Conservation (phyloP, 2,797 vertebrate species). For the Menidia menidia region DNA sequence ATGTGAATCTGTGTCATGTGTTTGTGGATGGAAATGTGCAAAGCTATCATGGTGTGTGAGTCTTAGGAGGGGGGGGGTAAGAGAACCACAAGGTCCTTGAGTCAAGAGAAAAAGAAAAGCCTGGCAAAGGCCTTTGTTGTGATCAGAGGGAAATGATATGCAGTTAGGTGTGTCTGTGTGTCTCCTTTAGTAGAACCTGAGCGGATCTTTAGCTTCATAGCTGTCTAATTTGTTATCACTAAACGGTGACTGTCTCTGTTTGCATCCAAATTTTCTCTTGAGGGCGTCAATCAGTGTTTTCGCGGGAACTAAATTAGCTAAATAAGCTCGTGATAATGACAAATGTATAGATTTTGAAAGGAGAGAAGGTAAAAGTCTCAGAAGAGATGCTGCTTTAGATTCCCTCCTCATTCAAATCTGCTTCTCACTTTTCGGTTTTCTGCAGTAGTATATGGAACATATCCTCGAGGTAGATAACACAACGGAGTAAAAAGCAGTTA, state of each 20-base stretch:
- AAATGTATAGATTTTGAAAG: background rate
- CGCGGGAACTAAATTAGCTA: background rate
- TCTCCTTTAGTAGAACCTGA: slow-evolving; percentile 18
- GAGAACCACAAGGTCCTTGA: slow-evolving; percentile 41
- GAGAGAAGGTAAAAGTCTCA: background rate
- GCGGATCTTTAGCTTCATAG: background rate
- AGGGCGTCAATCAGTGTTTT: background rate
- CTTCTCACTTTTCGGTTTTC: no score
- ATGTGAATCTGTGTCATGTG: slow-evolving; percentile 51
- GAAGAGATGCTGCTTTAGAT: background rate
- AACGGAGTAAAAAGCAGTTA: no score
- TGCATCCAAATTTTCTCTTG: no score
- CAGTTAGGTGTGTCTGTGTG: slow-evolving; percentile 19
- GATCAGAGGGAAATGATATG: slow-evolving; percentile 3
- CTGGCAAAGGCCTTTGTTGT: slow-evolving; percentile 20
- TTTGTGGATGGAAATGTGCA: slow-evolving; percentile 43
- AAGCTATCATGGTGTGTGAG: slow-evolving; percentile 36
- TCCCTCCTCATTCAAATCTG: background rate
- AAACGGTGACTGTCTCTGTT: background rate
- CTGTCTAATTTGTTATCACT: slow-evolving; percentile 15
- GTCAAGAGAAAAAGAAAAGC: slow-evolving; percentile 47
- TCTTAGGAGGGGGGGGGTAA: slow-evolving; percentile 18
- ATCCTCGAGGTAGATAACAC: no score
- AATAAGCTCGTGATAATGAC: background rate
- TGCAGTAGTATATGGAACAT: no score